phyloP scores from a whole-genome alignment of 2,888 invertebrate species.

The Perizoma flavofasciatum region DNA sequence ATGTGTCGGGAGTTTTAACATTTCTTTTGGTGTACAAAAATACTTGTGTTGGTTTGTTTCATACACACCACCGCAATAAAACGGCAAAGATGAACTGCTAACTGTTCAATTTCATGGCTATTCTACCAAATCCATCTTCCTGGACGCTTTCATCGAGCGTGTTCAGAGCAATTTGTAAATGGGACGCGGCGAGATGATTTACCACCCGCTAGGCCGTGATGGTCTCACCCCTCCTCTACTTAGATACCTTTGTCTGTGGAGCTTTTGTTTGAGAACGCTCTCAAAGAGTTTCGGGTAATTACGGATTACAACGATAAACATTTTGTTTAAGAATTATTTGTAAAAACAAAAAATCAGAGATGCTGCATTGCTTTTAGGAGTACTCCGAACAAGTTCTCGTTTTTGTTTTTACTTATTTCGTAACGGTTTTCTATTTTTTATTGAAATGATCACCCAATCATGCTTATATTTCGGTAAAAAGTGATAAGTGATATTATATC shows the following conservation, averaged over 20 bases:
- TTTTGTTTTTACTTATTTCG: too few relatives aligned
- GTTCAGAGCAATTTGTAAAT: slow-evolving; percentile 74
- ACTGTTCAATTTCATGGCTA: background rate
- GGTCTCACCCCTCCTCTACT: slow-evolving; percentile 19
- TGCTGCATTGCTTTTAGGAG: too few relatives aligned
- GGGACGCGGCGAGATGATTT: slow-evolving; percentile 63
- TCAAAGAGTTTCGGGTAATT: slow-evolving; percentile 33
- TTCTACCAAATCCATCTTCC: slow-evolving; percentile 24
- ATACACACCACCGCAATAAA: too few relatives aligned
- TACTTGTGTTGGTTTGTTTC: too few relatives aligned
- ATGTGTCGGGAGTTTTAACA: too few relatives aligned
- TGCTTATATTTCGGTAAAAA: too few relatives aligned
- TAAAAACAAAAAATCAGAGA: background rate
- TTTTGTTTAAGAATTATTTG: slow-evolving; percentile 44
- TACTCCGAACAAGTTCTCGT: too few relatives aligned
- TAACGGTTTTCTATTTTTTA: too few relatives aligned
- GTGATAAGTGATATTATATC: too few relatives aligned
- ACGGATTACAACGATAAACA: slow-evolving; percentile 30
- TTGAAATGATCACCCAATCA: too few relatives aligned
- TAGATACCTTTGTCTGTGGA: slow-evolving; percentile 25
- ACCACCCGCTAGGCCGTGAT: slow-evolving; percentile 42
- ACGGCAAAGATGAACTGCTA: too few relatives aligned
- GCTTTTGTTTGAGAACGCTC: slow-evolving; percentile 27
- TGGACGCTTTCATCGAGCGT: slow-evolving; percentile 58
- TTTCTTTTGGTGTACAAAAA: too few relatives aligned